Evolutionary conservation across 2,797 vertebrate genomes (phyloP), one percentile per base, ranked within the genome.

Genomic region (Ataeniobius toweri): DNA sequence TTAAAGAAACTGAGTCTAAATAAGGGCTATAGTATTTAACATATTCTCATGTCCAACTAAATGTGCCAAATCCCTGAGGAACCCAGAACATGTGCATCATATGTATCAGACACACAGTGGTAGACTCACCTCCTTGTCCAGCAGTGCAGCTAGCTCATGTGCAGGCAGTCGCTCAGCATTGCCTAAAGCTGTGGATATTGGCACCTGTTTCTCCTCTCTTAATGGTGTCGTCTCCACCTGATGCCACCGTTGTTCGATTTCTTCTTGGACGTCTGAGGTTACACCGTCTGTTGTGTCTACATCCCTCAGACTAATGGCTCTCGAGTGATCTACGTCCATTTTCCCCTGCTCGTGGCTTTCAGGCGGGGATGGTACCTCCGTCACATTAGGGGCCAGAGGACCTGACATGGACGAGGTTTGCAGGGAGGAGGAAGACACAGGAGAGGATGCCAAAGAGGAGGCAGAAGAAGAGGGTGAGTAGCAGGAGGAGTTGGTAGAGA

Each of bases 231-330:
- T 98, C 94, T 99, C 98, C 86, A 99, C 98, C 85, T 98, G 97
- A 88, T 99, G 98, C 98, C 98, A 99, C 63, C 97, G 96, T 81
- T 99, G 97, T 88, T 99, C 98, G 0, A 99, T 99, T 92, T 99
- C 97, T 78, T 97, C 96, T 0, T 95, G 96, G 56, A 98, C 97
- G 0, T 95, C 96, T 77, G 96, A 94, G 0, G 92, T 83, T 88
- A 91, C 94, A 94, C 91, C 93, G 88, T 84, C 90, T 92, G 92
- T 0, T 93, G 94, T 0, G 89, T 95, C 89, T 89, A 94, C 0
- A 88, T 94, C 80, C 31, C 88, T 93, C 0, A 86, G 50, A 1
- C 36, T 71, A 82, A 24, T 8, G 12, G 82, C 87, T 0, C 88
- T 78, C 31, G 94, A 91, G 73, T 95, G 91, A 85, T 98, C 97